phyloP scores from a whole-genome alignment of 2,797 vertebrate species.

The Phrynocephalus vlangalii region DNA sequence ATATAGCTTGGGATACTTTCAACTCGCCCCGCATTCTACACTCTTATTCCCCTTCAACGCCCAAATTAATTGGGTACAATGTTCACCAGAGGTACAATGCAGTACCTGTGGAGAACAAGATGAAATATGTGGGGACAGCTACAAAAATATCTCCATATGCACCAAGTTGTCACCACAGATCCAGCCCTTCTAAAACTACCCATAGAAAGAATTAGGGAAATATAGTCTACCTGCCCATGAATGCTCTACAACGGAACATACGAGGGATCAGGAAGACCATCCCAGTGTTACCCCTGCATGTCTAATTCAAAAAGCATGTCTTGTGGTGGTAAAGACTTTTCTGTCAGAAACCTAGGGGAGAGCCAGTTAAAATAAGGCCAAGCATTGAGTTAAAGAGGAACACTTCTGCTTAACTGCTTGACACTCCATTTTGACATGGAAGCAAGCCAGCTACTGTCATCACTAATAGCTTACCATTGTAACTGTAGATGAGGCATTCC shows the following conservation, averaged over 20 bases:
- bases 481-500: conserved; percentile 87
- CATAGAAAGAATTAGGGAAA: neutral
- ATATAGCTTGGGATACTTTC: neutral
- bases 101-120: neutral
- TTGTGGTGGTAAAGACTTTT: no score
- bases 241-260: neutral
- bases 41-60: neutral
- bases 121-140: neutral
- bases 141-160: neutral
- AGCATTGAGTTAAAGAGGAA: neutral
- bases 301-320: neutral
- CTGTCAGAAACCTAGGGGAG: neutral
- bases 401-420: no score
- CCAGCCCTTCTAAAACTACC: neutral
- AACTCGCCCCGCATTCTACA: no score
- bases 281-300: neutral
- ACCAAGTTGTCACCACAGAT: neutral
- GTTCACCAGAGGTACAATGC: neutral
- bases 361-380: neutral
- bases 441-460: conserved; percentile 27
- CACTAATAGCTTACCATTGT: conserved; percentile 79
- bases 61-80: neutral
- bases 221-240: neutral
- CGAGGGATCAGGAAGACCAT: neutral
- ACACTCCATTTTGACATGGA: neutral